Evolutionary conservation across 2,888 invertebrate species (phyloP).

Genomic region (Achlya flavicornis): DNA sequence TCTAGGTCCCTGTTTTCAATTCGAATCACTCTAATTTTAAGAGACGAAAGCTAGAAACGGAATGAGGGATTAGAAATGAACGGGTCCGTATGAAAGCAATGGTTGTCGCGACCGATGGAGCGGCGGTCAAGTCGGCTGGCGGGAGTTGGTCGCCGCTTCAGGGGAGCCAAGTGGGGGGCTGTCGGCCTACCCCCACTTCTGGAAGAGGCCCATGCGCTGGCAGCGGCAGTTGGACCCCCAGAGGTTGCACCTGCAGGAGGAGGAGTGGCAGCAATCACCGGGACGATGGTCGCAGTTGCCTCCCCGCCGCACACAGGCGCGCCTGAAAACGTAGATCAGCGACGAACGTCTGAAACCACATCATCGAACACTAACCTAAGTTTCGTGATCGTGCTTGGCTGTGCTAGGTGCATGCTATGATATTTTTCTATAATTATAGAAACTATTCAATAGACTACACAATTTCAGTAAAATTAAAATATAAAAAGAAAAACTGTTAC

Average conservation of each 20-base stretch:
- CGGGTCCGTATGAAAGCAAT: slow-evolving; percentile 70
- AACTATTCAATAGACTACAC: background rate
- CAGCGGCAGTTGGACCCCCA: slow-evolving; percentile 96
- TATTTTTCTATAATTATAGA: background rate
- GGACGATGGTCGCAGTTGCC: slow-evolving; percentile 94
- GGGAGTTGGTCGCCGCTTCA: slow-evolving; percentile 70
- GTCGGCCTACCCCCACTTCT: slow-evolving; percentile 89
- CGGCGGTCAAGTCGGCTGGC: slow-evolving; percentile 76
- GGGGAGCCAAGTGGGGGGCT: slow-evolving; percentile 42
- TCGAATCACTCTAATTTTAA: slow-evolving; percentile 57
- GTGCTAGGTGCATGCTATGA: slow-evolving; percentile 28
- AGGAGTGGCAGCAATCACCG: slow-evolving; percentile 93
- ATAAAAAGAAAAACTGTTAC: no score
- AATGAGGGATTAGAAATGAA: slow-evolving; percentile 46
- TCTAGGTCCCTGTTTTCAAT: slow-evolving; percentile 79
- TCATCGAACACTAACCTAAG: slow-evolving; percentile 79
- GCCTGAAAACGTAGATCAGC: slow-evolving; percentile 93
- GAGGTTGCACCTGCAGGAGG: slow-evolving; percentile 93
- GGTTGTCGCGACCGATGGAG: slow-evolving; percentile 72
- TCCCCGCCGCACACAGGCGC: slow-evolving; percentile 91
- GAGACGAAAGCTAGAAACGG: slow-evolving; percentile 41
- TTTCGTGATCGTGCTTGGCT: slow-evolving; percentile 49
- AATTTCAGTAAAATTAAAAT: no score
- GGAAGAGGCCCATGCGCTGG: slow-evolving; percentile 94
- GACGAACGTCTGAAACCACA: slow-evolving; percentile 91